These are phyloP conservation scores for Acleris cristana DNA, from an alignment of 2,888 invertebrate genomes.

Conservation along the genomic window DNA sequence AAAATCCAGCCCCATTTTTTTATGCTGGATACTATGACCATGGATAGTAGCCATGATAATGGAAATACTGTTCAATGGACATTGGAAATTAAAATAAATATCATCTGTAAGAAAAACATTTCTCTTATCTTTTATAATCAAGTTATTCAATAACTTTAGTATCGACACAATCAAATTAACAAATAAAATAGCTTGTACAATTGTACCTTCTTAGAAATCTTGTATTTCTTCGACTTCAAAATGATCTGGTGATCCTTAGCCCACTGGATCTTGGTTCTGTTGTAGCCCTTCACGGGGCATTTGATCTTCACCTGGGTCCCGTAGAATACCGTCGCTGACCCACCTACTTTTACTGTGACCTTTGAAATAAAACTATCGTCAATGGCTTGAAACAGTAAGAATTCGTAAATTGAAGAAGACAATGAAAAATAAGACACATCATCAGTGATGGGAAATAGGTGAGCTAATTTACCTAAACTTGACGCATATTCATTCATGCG, in stretches of 20 bases:
- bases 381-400: background rate
- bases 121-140: too few relatives aligned
- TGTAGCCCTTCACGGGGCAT: constrained; percentile 94
- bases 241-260: constrained; percentile 92
- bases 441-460: too few relatives aligned
- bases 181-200: constrained; percentile 8
- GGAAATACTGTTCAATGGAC: too few relatives aligned
- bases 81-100: too few relatives aligned
- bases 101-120: background rate
- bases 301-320: constrained; percentile 97
- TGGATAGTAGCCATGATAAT: too few relatives aligned
- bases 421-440: too few relatives aligned
- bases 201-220: constrained; percentile 91
- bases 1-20: too few relatives aligned
- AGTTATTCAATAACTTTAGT: background rate
- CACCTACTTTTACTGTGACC: constrained; percentile 94
- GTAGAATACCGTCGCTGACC: constrained; percentile 94
- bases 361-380: constrained; percentile 42
- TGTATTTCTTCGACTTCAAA: constrained; percentile 91
- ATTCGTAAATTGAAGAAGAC: background rate
- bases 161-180: too few relatives aligned
- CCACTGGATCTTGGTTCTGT: constrained; percentile 94
- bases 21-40: too few relatives aligned
- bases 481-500: too few relatives aligned
- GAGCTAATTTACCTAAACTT: too few relatives aligned